Base-by-base conservation (phyloP, 2,113 vertebrate genomes). In the Rhabdomys dilectus region DNA sequence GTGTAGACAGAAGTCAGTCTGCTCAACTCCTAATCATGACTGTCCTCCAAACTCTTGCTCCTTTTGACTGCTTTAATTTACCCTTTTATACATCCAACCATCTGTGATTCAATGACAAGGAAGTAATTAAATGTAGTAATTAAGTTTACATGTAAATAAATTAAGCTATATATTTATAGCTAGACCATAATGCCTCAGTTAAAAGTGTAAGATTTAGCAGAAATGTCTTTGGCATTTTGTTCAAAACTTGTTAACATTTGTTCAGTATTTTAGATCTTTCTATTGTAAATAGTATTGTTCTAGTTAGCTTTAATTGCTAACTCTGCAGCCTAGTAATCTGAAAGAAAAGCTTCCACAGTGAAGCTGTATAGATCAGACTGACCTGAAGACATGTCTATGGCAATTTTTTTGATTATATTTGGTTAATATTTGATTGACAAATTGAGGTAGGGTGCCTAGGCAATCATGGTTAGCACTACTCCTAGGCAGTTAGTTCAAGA, bases 211-310 rank as follows among this genome's bases (percentile, higher is more conserved):
- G 31, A 48, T 58, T 7, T 48, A 96, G 36, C 53, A 73, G 75
- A 93, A 58, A 72, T 81, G 9, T 78, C 51, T 78, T 82, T 89
- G 72, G 21, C 1, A 53, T 96, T 92, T 58, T 66, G 17, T 90
- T 89, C 42, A 93, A 92, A 91, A 81, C 42, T 39, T 53, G 87
- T 39, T 90, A 93, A 92, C 89, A 81, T 48, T 39, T 53, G 87
- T 39, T 90, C 36, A 64, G 62, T 66, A 42, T 80, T 93, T 91
- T 92, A 1, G 56, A 48, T 87, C 56, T 93, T 42, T 3, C 48
- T 62, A 51, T 45, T 66, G 8, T 72, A 58, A 19, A 51, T 70
- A 53, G 16, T 66, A 62, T 36, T 36, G 82, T 34, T 34, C 60
- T 48, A 31, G 39, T 64, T 48, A 45, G 42, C 4, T 86, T 5